Conservation (phyloP, 2,113 vertebrate genomes). For the Andinoacara biseriatus region DNA sequence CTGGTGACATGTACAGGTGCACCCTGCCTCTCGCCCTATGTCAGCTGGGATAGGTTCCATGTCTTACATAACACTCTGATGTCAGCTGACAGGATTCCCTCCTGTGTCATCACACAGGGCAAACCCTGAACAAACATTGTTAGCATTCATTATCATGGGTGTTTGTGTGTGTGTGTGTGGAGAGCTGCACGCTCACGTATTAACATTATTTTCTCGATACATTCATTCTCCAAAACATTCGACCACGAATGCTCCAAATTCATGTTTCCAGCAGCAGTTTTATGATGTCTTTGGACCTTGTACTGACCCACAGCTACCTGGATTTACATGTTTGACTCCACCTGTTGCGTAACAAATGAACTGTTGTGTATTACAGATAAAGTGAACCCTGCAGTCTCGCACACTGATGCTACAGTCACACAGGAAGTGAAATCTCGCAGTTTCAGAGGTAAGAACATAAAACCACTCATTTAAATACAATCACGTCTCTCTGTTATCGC, state of each 20-base stretch:
- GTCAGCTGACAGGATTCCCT: too few relatives aligned
- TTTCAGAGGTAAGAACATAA: background rate
- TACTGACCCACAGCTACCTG: background rate
- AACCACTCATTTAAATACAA: background rate
- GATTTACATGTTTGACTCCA: background rate
- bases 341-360: background rate
- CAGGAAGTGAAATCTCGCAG: background rate
- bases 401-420: background rate
- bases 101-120: too few relatives aligned
- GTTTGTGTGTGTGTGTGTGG: too few relatives aligned
- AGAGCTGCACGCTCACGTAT: too few relatives aligned
- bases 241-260: background rate
- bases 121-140: too few relatives aligned
- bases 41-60: too few relatives aligned
- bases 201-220: background rate
- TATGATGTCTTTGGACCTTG: background rate
- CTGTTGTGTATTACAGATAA: background rate
- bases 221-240: background rate
- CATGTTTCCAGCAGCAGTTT: background rate
- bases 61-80: too few relatives aligned
- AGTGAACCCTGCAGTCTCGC: background rate
- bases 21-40: too few relatives aligned
- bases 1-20: too few relatives aligned
- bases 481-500: background rate
- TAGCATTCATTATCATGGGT: too few relatives aligned